Base-by-base conservation (phyloP, 1,140 invertebrate genomes). In the Drosophila sproati region DNA sequence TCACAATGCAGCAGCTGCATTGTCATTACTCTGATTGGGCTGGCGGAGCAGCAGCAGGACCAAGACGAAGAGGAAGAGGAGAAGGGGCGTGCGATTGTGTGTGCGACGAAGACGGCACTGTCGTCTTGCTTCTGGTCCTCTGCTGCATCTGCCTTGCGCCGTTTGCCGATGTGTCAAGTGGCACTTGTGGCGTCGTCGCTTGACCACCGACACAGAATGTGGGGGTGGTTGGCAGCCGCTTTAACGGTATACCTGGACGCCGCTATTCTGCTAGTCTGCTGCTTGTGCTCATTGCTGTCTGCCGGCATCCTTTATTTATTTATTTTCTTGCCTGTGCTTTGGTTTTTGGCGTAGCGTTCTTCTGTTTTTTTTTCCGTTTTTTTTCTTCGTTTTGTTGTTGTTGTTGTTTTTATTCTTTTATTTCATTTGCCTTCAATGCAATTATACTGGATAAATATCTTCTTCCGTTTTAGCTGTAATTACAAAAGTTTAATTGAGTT, bases 401-500 rank as follows among this genome's bases (percentile, higher is more conserved):
- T 54, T 47, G 41, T 60, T 50, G 45, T 70, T 59, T 74, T 62
- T 56, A 62, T 62, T 60, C 68, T 83, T 80, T 88, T 89, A 81
- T 89, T 89, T 91, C 85, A 83, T 91, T 91, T 88, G 90, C 86
- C 83, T 91, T 91, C 90, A 91, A 91, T 91, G 90, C 90, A 91
- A 91, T 91, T 91, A 91, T 91, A 86, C 90, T 91, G 90, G 90
- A 91, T 91, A 91, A 91, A 91, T 91, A 91, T 91, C 89, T 91
- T 91, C 82, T 91, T 91, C 85, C 89, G 90, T 91, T 91, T 91
- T 91, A 91, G 90, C 90, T 91, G 90, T 91, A 91, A 91, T 91
- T 91, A 91, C 90, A 91, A 91, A 91, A 91, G 90, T 91, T 91
- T 91, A 91, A 91, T 91, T 91, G 90, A 91, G 90, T 91, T 91